A percentile compares a stretch with the other conserved stretches of the same genome.
Evolutionary conservation across 1,140 invertebrate genomes (phyloP).

Genomic region (Trachelipus rathkii): DNA sequence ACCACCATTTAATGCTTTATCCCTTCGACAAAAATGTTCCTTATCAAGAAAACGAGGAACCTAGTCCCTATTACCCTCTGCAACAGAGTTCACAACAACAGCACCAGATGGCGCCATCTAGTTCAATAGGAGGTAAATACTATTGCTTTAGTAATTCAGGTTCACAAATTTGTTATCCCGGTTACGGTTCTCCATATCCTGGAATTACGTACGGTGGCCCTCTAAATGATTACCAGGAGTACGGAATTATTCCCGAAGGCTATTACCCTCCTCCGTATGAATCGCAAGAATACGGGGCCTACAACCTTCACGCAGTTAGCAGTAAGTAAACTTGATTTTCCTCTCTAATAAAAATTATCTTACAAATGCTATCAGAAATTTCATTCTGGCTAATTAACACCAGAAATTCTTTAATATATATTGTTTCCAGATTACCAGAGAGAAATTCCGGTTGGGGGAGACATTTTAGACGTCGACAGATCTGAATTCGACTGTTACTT

Average conservation of each 20-base stretch:
- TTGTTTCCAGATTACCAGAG: background rate
- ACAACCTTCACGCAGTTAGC: background rate
- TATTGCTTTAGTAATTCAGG: background rate
- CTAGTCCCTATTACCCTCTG: constrained; percentile 19
- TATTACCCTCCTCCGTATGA: constrained; percentile 27
- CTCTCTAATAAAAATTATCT: too few relatives aligned
- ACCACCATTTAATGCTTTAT: constrained; percentile 17
- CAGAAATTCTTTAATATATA: background rate
- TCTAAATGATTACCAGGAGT: constrained; percentile 20
- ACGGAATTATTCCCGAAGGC: constrained; percentile 3
- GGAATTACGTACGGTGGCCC: constrained; percentile 6
- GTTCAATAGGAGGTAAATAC: constrained; percentile 13
- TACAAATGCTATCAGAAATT: too few relatives aligned
- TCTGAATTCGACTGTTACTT: constrained; percentile 47
- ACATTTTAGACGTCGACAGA: constrained; percentile 30
- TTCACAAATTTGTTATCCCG: background rate
- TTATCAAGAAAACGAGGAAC: constrained; percentile 24
- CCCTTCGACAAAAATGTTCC: constrained; percentile 23
- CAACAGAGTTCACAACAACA: background rate
- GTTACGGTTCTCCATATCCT: constrained; percentile 20
- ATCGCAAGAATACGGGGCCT: background rate
- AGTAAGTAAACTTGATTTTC: background rate
- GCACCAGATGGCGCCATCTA: constrained; percentile 7
- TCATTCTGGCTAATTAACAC: background rate
- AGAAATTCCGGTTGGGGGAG: background rate